These are phyloP conservation scores for Plebejus melissa DNA, from an alignment of 2,888 invertebrate genomes.

Conservation along the genomic window DNA sequence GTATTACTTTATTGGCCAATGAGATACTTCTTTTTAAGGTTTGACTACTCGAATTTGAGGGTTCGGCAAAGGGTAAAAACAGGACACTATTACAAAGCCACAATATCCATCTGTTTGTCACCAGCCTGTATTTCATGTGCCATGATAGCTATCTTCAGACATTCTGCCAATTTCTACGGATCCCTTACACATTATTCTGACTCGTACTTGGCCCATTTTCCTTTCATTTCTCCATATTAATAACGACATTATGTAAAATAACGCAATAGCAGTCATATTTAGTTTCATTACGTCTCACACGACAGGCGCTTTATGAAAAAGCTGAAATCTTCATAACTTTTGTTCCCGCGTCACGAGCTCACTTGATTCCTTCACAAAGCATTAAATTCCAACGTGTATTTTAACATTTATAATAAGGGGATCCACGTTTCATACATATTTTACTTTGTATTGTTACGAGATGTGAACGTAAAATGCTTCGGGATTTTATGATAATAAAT, in stretches of 20 bases:
- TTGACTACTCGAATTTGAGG: too few species aligned
- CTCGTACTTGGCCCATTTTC: neutral
- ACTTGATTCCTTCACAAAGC: conserved; percentile 26
- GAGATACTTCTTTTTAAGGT: too few species aligned
- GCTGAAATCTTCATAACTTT: conserved; percentile 29
- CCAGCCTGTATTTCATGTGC: neutral
- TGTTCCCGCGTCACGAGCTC: conserved; percentile 25
- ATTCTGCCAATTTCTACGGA: neutral
- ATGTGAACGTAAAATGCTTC: conserved; percentile 1
- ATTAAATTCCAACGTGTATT: conserved; percentile 28
- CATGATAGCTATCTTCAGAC: neutral
- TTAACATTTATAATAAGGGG: conserved; percentile 29
- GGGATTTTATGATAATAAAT: conserved; percentile 13
- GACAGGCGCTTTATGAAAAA: conserved; percentile 28
- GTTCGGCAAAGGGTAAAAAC: too few species aligned
- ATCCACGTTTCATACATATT: conserved; percentile 17
- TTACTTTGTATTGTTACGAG: conserved; percentile 15
- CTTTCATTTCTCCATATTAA: neutral
- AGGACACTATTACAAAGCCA: too few species aligned
- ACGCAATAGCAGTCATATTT: neutral
- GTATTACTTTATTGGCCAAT: too few species aligned
- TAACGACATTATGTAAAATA: neutral
- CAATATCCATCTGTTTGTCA: neutral
- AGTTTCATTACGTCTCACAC: conserved; percentile 19
- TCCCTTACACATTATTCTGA: neutral